Percentiles rank a stretch among this genome's conserved stretches.
These are phyloP conservation scores for Macropis europaea DNA, from an alignment of 2,888 invertebrate genomes.

Conservation along the genomic window DNA sequence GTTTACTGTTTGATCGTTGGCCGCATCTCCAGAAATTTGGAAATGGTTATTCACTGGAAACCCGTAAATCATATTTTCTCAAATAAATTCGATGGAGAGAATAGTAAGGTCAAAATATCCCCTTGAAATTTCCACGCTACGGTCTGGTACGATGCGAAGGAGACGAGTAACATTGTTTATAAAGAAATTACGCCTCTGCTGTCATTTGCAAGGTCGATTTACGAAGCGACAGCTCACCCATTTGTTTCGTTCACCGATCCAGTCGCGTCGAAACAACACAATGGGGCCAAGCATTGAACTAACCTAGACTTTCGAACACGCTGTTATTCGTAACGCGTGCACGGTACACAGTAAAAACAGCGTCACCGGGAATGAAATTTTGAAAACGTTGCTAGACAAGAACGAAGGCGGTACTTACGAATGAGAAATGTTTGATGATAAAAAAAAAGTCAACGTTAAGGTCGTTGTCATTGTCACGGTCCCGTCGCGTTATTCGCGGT, in stretches of 20 bases:
- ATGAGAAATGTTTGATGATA: conserved; percentile 3
- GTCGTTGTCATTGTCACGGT: conserved; percentile 58
- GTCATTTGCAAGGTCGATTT: conserved; percentile 33
- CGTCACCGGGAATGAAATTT: not conserved
- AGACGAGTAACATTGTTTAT: conserved; percentile 28
- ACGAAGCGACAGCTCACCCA: conserved; percentile 23
- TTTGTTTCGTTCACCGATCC: conserved; percentile 24
- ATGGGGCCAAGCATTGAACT: conserved; percentile 33
- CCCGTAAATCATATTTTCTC: conserved; percentile 18
- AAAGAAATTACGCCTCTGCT: conserved; percentile 31
- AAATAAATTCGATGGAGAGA: conserved; percentile 3
- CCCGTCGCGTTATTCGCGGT: conserved; percentile 46
- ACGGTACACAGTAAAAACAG: not conserved
- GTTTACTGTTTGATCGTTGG: not conserved
- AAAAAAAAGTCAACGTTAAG: conserved; percentile 37
- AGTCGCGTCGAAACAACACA: conserved; percentile 30
- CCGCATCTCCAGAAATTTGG: no score
- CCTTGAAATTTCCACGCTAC: conserved; percentile 30
- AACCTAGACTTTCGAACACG: conserved; percentile 40
- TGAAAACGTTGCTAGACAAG: not conserved
- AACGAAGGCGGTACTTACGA: not conserved
- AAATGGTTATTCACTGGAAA: not conserved
- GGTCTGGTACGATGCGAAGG: not conserved
- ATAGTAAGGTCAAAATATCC: conserved; percentile 15
- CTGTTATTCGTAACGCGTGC: conserved; percentile 35